Base-by-base conservation (phyloP, 1,140 invertebrate species). In the Panonychus citri region DNA sequence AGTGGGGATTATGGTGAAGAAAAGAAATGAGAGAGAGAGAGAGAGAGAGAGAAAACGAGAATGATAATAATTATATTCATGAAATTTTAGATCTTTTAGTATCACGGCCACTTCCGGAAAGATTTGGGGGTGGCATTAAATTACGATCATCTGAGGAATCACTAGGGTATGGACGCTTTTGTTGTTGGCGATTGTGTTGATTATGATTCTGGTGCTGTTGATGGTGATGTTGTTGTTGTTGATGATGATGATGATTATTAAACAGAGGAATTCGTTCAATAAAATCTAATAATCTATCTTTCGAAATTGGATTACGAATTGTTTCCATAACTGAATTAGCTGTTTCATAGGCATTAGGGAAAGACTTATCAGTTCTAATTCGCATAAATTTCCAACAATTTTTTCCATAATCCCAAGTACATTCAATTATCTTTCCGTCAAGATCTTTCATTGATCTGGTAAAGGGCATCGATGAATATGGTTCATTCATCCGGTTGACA, bases 401-500 rank as follows among this genome's bases (percentile, higher is more conserved):
- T 25, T 66, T 64, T 43, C 65, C 62, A 62, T 71, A 80, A 57
- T 70, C 65, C 58, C 62, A 74, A 64, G 81, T 84, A 69, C 95
- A 99, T 73, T 99, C 95, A 40, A 99, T 81, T 49, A 99, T 98
- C 71, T 94, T 94, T 61, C 83, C 82, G 69, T 98, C 75, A 40
- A 88, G 70, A 50, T 84, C 74, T 60, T 80, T 81, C 1, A 94
- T 64, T 1, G 76, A 73, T 68, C 85, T 89, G 4, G 67, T 74
- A 24, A 70, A 66, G 68, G 72, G 57, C 30, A 67, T 57, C n/a
- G 46, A 15, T 19, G 10, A 42, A 30, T 69, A 64, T 43, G 63
- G 63, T 10, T n/a, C 28, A 25, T 54, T 28, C 34, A 46, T 12
- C 3, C 55, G 21, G 12, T 59, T 49, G 8, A 68, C 69, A 54